Base-by-base conservation (phyloP, 92 coral and sea anemone species). In the Epizoanthus stellaris region DNA sequence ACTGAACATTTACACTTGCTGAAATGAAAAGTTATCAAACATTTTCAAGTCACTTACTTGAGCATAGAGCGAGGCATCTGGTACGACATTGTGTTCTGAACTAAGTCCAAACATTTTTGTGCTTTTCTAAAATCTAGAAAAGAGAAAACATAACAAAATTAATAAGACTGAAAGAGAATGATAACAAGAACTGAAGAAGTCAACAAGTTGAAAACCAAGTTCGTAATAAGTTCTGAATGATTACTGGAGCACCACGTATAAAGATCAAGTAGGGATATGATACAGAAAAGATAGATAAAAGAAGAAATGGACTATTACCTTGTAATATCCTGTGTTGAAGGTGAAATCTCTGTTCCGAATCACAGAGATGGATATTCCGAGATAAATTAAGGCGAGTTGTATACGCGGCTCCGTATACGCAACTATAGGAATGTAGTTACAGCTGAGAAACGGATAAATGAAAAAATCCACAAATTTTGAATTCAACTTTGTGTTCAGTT, bases 21-120 rank as follows among this genome's bases (percentile, higher is more conserved):
- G 11, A 79, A 60, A 53, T 38, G 36, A 30, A 30, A 30, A 30
- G 36, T 52, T 52, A 52, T 52, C 10, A 52, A 52, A 38, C 17
- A 54, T 20, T 19, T 11, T 42, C 65, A 23, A 53, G 20, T 56
- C 60, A 82, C 95, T 87, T 90, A 97, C 99, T 80, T 97, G 99
- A 16, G 95, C 95, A 82, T 97, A 97, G 3, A 97, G 94, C 7
- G 98, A 91, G 11, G 99, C 94, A 66, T 97, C 99, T 8, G 99
- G 99, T 1, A 97, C 99, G 42, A 97, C 99, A 69, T 94, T 94
- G 57, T 91, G 90, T 71, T 94, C 98, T 57, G 93, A 85, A 69
- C 88, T 81, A 9, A 93, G 90, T 20, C 98, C 94, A 87, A 92
- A 94, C 98, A 94, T 94, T 45, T 62, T 91, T 65, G 84, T 54